Evolutionary conservation across 2,113 vertebrate species (phyloP).

Genomic region (Nematolebias whitei): DNA sequence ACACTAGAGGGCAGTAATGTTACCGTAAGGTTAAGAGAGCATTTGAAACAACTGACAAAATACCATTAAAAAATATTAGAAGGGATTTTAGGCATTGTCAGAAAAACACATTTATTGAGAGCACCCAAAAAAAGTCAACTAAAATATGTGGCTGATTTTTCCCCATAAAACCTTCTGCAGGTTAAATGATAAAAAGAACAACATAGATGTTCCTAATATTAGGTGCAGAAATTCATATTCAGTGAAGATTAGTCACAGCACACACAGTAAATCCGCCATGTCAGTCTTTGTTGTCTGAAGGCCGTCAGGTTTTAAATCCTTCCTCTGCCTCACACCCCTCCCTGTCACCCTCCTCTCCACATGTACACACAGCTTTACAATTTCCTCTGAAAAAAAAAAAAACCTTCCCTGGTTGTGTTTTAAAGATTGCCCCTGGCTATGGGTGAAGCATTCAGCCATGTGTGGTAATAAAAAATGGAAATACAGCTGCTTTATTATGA

Average conservation of each 20-base stretch:
- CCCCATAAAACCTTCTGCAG: too few species aligned
- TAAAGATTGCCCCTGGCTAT: conserved; percentile 48
- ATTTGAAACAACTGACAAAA: too few species aligned
- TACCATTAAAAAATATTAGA: too few species aligned
- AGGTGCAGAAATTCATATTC: conserved; percentile 10
- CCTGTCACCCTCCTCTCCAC: not conserved
- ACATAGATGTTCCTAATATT: not conserved
- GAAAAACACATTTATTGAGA: too few species aligned
- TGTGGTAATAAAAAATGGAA: conserved; percentile 17
- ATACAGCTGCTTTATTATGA: not conserved
- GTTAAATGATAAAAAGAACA: too few species aligned
- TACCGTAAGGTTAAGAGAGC: too few species aligned
- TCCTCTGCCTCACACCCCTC: conserved; percentile 1
- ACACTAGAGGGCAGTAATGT: too few species aligned
- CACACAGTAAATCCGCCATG: conserved; percentile 20
- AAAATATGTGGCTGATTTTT: too few species aligned
- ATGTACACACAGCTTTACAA: conserved; percentile 10
- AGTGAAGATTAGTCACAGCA: conserved; percentile 38
- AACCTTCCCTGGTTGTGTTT: conserved; percentile 20
- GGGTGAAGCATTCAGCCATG: conserved; percentile 21
- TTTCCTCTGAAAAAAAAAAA: conserved; percentile 23
- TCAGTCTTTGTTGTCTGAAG: conserved; percentile 59
- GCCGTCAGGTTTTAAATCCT: conserved; percentile 48
- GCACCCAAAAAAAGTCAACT: too few species aligned
- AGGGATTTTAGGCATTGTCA: too few species aligned